Evolutionary conservation across 2,113 vertebrate genomes (phyloP).

Genomic region (Eretmochelys imbricata): DNA sequence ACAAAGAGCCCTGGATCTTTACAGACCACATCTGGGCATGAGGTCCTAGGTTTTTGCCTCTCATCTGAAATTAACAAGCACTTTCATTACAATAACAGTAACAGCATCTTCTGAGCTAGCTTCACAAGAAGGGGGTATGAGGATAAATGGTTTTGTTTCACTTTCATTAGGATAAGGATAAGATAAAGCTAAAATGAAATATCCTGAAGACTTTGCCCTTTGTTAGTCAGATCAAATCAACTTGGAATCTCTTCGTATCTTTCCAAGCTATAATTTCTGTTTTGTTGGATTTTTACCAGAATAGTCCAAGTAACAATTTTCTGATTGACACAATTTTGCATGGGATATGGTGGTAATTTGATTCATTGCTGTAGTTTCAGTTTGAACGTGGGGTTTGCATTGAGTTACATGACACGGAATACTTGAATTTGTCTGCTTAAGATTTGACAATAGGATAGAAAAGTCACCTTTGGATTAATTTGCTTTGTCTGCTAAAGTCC

Average conservation of each 20-base stretch:
- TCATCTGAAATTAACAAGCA: background rate
- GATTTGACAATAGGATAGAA: conserved; percentile 58
- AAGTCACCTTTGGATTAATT: conserved; percentile 77
- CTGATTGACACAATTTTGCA: background rate
- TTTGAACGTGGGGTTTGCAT: conserved; percentile 33
- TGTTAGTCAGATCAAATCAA: accelerated
- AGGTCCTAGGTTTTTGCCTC: background rate
- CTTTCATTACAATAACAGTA: background rate
- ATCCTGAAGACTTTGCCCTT: background rate
- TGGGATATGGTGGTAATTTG: conserved; percentile 36
- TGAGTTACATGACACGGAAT: background rate
- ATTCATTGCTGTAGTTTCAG: conserved; percentile 36
- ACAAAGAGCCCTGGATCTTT: background rate
- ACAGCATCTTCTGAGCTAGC: background rate
- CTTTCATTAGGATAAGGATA: background rate
- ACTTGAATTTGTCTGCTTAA: conserved; percentile 33
- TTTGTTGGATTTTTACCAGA: conserved; percentile 42
- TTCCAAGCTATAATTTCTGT: background rate
- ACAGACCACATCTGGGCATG: too few relatives aligned
- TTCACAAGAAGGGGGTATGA: accelerated
- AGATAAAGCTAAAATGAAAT: background rate
- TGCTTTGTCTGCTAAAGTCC: conserved; percentile 65
- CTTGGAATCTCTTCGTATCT: conserved; percentile 27
- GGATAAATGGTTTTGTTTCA: background rate
- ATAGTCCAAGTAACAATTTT: background rate